A percentile compares a stretch with the other conserved stretches of the same genome.
These are phyloP conservation scores for Morone saxatilis DNA, from an alignment of 2,113 vertebrate species.

Conservation along the genomic window DNA sequence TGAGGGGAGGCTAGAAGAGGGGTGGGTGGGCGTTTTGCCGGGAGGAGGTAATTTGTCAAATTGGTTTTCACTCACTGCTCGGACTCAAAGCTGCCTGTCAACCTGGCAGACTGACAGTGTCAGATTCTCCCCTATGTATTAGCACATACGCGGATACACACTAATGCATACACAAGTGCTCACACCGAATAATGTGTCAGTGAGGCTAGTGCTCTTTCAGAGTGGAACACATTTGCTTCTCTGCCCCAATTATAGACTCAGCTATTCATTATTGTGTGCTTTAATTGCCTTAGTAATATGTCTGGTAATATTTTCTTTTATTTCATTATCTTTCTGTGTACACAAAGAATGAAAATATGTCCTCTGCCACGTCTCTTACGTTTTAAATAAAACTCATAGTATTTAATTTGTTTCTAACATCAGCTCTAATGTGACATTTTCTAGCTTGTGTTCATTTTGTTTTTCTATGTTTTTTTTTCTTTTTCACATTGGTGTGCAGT, in stretches of 20 bases:
- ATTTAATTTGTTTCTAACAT: conserved; percentile 48
- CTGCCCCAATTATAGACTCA: conserved; percentile 57
- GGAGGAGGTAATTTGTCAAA: conserved; percentile 86
- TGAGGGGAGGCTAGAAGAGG: conserved; percentile 48
- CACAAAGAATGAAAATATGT: conserved; percentile 51
- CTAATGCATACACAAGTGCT: conserved; percentile 22
- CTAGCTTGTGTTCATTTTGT: conserved; percentile 22
- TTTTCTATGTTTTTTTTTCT: background rate
- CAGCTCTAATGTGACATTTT: conserved; percentile 35
- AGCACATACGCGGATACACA: conserved; percentile 42
- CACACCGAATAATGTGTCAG: conserved; percentile 56
- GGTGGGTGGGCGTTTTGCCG: conserved; percentile 68
- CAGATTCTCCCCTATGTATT: conserved; percentile 88
- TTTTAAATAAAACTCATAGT: conserved; percentile 8
- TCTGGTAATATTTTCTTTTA: conserved; percentile 59
- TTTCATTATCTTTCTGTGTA: conserved; percentile 57
- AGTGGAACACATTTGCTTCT: conserved; percentile 40
- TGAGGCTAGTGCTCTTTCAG: conserved; percentile 43
- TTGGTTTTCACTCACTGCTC: conserved; percentile 87
- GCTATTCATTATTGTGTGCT: conserved; percentile 63
- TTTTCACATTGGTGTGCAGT: conserved; percentile 80
- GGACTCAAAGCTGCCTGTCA: conserved; percentile 86
- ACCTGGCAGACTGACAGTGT: conserved; percentile 83
- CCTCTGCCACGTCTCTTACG: conserved; percentile 16
- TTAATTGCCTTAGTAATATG: conserved; percentile 68